These are phyloP conservation scores for Cyclopterus lumpus DNA, from an alignment of 2,797 vertebrate genomes.

Conservation along the genomic window DNA sequence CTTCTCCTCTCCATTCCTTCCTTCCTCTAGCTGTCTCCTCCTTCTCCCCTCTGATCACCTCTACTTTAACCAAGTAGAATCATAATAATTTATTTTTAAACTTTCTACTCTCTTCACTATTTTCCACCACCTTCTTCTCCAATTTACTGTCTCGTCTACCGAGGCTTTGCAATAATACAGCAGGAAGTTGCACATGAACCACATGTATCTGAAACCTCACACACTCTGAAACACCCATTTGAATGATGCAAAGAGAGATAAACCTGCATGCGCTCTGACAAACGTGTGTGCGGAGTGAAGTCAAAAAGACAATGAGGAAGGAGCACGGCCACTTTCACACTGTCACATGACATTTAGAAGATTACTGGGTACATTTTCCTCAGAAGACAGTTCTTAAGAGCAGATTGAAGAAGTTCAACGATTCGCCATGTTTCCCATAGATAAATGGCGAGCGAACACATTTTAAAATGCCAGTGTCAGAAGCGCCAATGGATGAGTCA, in stretches of 20 bases:
- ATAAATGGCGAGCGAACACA: background rate
- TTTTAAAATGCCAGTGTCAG: background rate
- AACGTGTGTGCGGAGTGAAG: conserved; percentile 5
- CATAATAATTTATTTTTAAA: background rate
- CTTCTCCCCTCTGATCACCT: conserved; percentile 1
- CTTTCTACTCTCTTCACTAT: background rate
- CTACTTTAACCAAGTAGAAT: background rate
- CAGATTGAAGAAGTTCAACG: background rate
- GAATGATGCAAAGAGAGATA: background rate
- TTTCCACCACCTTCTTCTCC: background rate
- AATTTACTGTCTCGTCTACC: background rate
- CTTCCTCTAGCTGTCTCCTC: conserved; percentile 41
- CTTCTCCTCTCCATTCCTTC: conserved; percentile 53
- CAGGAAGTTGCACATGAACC: background rate
- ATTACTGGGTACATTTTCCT: background rate
- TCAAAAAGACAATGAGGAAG: conserved; percentile 38
- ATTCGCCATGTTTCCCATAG: background rate
- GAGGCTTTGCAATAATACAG: background rate
- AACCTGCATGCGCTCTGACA: background rate
- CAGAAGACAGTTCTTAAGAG: background rate
- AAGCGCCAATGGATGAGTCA: background rate
- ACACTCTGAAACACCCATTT: background rate
- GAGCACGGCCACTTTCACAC: background rate
- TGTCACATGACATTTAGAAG: conserved; percentile 20
- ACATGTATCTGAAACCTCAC: background rate